Base-by-base conservation (phyloP, 2,113 vertebrate species). In the Semicossyphus pulcher region DNA sequence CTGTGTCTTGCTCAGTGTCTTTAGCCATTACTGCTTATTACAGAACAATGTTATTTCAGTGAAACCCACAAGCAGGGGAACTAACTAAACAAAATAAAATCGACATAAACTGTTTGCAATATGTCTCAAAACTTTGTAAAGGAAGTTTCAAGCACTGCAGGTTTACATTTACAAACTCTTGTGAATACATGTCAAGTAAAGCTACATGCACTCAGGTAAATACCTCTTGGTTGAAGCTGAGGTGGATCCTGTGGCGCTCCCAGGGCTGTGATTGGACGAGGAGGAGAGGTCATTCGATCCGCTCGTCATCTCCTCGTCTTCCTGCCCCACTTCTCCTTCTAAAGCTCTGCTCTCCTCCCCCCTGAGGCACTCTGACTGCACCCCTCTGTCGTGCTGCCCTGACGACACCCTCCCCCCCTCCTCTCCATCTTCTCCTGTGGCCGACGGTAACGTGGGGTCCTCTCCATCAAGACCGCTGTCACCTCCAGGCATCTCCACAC, bases 161-260 rank as follows among this genome's bases (percentile, higher is more conserved):
- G n/a, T 42, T 12, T 39, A 12, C 9, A 47, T 31, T 62, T 36
- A 15, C 68, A 59, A 75, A 67, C 5, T 10, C 12, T 52, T 1
- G 15, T 32, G 0, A 31, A 52, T 3, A 51, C 2, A 31, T 0
- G 2, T 7, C 2, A 12, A 28, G 4, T 58, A 18, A 51, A 12
- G 8, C 9, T 4, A 48, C 16, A 52, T 3, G 0, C n/a, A 62
- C 20, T 45, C 11, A 45, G 10, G 3, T 9, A 54, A 42, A 37
- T 94, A 96, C 95, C 96, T 96, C 89, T 79, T 85, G 37, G 75
- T 78, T 82, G 91, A 87, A 25, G 80, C 68, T 73, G 91, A 84
- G 29, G 85, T 90, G 28, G 90, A 93, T 39, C 81, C 90, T 0
- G 41, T 76, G 31, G 42, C 54, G 5, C 81, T 82, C 12, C 88